Evolutionary conservation across 92 coral and sea anemone species (phyloP), one percentile per base, ranked within the genome.

Genomic region (Porites cylindrica): DNA sequence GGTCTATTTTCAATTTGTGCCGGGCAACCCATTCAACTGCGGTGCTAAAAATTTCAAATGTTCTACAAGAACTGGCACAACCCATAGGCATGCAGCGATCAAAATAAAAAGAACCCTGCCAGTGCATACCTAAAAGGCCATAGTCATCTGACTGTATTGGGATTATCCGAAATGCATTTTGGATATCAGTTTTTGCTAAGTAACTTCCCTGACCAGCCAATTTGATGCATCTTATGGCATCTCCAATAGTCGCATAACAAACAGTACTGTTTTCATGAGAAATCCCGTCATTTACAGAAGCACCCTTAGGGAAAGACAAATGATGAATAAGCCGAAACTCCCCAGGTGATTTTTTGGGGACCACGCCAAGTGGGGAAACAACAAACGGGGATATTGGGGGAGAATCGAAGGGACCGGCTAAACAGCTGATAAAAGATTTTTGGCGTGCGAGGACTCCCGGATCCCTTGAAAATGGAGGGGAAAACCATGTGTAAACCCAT

Each of bases 281-380:
- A 20, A 91, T 91, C 71, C 94, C 94, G 71, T 88, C 94, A 74
- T 91, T 91, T 10, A 91, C 92, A 20, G 94, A 91, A 20, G 79
- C 32, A 20, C 92, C 90, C 6, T 81, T 51, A 13, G 94, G 94
- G 78, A 53, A 88, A 1, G 94, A 88, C 75, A 91, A 63, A 32
- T 29, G 32, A 20, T 66, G 47, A 38, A 66, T 66, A 66, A 66
- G 71, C 26, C 71, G 1, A 66, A 66, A 66, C 32, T 66, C 71
- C 13, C 71, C 43, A 7, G 29, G 71, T 8, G 12, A 19, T 18
- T 66, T 66, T 66, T 18, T 66, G 16, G 62, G 62, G 11, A 58
- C 16, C 16, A 58, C 62, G 4, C 11, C 62, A 10, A 58, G 16
- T n/a, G 29, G 13, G 29, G 4, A 66, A 16, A 20, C 7, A 10